phyloP scores from a whole-genome alignment of 2,888 invertebrate species.

The Troilus luridus region DNA sequence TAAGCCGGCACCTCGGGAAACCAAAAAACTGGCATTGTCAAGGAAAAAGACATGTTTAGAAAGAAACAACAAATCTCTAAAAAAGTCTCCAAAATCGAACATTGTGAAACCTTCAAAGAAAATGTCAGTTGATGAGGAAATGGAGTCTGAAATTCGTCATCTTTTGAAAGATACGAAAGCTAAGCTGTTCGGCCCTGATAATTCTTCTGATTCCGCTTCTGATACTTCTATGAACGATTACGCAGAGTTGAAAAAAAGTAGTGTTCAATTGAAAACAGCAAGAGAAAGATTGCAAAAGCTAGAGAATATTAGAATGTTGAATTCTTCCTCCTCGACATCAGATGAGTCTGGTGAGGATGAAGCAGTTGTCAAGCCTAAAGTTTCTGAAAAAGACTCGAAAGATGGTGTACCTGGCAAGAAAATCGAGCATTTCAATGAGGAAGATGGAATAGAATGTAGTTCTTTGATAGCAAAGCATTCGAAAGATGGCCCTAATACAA shows the following conservation, averaged over 20 bases:
- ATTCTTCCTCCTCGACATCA: neutral
- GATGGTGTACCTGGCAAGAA: neutral
- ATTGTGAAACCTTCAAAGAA: neutral
- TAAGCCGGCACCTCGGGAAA: neutral
- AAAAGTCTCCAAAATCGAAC: neutral
- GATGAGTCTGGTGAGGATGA: conserved; percentile 7
- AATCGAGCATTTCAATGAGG: neutral
- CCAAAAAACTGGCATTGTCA: neutral
- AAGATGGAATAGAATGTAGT: neutral
- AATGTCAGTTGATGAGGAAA: neutral
- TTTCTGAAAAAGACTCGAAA: neutral
- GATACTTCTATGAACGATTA: neutral
- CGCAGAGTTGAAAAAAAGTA: neutral
- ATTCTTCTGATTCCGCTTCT: conserved; percentile 51
- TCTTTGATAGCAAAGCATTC: neutral
- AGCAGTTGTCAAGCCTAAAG: neutral
- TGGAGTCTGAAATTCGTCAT: conserved; percentile 13
- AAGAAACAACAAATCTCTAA: neutral
- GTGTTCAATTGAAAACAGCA: neutral
- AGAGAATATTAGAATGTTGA: conserved; percentile 23
- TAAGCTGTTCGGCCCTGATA: conserved; percentile 47
- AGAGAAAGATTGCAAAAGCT: conserved; percentile 49
- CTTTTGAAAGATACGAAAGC: conserved; percentile 45
- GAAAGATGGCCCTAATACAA: neutral
- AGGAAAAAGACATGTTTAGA: conserved; percentile 6